These are phyloP conservation scores for Phengaris alcon DNA, from an alignment of 2,888 invertebrate genomes.

Conservation along the genomic window DNA sequence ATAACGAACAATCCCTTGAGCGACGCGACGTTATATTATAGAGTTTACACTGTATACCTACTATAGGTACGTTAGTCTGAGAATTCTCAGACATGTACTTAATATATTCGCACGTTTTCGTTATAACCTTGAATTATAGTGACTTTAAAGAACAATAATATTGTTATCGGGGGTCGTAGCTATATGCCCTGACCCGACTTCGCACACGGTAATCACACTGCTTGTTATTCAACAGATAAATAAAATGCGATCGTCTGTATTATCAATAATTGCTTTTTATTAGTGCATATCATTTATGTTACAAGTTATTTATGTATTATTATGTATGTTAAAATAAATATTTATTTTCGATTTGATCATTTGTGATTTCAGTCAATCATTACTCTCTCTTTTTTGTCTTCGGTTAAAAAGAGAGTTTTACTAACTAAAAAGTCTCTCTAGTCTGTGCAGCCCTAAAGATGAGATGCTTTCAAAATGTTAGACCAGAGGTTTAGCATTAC, in stretches of 20 bases:
- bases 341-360: not conserved
- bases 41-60: too few species aligned
- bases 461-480: not conserved
- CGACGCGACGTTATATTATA: too few species aligned
- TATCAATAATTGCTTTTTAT: constrained; percentile 16
- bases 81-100: too few species aligned
- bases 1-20: too few species aligned
- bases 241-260: not conserved
- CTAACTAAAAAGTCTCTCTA: not conserved
- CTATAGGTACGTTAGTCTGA: too few species aligned
- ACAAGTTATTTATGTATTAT: not conserved
- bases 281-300: not conserved
- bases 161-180: not conserved
- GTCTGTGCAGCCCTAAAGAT: not conserved
- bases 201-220: not conserved
- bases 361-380: too few species aligned
- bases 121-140: constrained; percentile 2
- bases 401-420: not conserved
- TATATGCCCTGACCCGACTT: not conserved
- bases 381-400: not conserved
- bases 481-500: not conserved
- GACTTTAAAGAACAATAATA: not conserved
- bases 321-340: not conserved
- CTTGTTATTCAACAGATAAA: not conserved
- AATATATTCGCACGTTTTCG: not conserved